Evolutionary conservation across 2,888 invertebrate species (phyloP).

Genomic region (Euspilapteryx auroguttella): DNA sequence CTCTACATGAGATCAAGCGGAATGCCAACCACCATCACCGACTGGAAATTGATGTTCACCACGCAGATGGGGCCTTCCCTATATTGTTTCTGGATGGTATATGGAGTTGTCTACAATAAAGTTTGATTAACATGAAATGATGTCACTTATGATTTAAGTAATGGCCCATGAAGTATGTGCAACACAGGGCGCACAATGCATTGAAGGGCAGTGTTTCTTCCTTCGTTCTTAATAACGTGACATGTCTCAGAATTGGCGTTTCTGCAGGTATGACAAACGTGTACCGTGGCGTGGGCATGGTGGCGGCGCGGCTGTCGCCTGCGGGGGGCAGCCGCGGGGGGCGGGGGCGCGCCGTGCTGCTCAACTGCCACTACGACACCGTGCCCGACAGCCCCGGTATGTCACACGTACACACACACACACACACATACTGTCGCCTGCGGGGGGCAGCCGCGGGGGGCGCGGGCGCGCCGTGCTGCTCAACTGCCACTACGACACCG

Average conservation of each 20-base stretch:
- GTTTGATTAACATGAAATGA: not conserved
- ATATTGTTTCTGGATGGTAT: conserved; percentile 70
- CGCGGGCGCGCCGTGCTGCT: too few species aligned
- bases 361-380: too few species aligned
- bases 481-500: too few species aligned
- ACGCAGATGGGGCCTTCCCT: conserved; percentile 73
- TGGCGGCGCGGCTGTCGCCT: conserved; percentile 62
- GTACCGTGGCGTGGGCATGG: conserved; percentile 81
- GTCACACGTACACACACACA: too few species aligned
- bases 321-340: conserved; percentile 31
- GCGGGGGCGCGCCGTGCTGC: too few species aligned
- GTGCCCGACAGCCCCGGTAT: too few species aligned
- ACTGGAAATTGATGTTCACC: conserved; percentile 69
- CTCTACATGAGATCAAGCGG: conserved; percentile 51
- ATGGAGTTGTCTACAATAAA: conserved; percentile 3
- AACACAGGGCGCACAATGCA: not conserved
- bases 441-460: too few species aligned
- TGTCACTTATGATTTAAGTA: not conserved
- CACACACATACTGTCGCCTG: too few species aligned
- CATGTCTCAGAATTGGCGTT: conserved; percentile 2
- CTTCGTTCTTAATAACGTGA: too few species aligned
- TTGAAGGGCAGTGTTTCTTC: not conserved
- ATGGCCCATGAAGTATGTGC: too few species aligned
- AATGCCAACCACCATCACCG: conserved; percentile 54
- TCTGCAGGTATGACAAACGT: conserved; percentile 71